A percentile compares a stretch with the other conserved stretches of the same genome.
Conservation (phyloP, 2,888 invertebrate species). For the Phlogophora meticulosa region DNA sequence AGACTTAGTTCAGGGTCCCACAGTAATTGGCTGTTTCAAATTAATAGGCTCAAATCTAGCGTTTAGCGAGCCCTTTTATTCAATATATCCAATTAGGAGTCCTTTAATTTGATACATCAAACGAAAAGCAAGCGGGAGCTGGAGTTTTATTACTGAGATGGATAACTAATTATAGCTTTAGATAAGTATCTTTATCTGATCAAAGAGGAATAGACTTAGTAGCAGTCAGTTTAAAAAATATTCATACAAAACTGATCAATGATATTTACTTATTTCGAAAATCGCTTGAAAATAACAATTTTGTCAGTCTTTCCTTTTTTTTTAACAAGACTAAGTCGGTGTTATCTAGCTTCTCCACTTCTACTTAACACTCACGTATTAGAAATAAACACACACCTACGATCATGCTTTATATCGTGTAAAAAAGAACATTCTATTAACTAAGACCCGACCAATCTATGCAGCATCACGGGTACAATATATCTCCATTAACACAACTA, state of each 20-base stretch:
- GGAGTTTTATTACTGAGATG: conserved; percentile 18
- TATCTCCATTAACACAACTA: conserved; percentile 31
- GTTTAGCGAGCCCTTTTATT: conserved; percentile 27
- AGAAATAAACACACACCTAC: too few species aligned
- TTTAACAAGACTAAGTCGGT: too few species aligned
- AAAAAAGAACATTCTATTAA: conserved; percentile 1
- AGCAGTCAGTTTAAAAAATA: too few species aligned
- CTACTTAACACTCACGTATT: too few species aligned
- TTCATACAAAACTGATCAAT: too few species aligned
- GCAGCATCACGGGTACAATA: conserved; percentile 34
- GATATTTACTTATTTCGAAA: too few species aligned
- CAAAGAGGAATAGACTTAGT: background rate
- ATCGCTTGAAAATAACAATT: too few species aligned
- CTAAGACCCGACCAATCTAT: background rate
- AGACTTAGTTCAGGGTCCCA: conserved; percentile 13
- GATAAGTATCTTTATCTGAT: conserved; percentile 1
- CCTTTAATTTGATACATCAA: conserved; percentile 25
- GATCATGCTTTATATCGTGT: too few species aligned
- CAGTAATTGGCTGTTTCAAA: conserved; percentile 33
- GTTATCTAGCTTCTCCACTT: too few species aligned
- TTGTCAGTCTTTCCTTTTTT: too few species aligned
- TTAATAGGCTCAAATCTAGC: conserved; percentile 28
- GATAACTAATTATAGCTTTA: conserved; percentile 6
- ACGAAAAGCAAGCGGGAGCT: background rate
- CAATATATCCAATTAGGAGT: conserved; percentile 37